These are phyloP conservation scores for Dicranocentrus wangi DNA, from an alignment of 2,888 invertebrate species.

Conservation along the genomic window DNA sequence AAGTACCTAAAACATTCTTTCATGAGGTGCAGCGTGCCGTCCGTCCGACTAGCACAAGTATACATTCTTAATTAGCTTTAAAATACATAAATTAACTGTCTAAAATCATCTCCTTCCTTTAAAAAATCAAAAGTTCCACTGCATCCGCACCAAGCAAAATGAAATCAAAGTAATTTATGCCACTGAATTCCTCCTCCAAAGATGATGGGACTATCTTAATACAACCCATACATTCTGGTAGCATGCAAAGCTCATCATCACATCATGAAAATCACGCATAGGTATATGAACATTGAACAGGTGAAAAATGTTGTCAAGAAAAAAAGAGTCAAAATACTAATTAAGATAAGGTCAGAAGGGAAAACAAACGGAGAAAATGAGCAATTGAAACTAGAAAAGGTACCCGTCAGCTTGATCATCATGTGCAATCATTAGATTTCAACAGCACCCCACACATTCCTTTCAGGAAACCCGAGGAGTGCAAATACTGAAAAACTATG, in stretches of 20 bases:
- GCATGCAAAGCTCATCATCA: conserved; percentile 15
- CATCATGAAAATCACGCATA: conserved; percentile 32
- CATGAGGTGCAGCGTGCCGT: not conserved
- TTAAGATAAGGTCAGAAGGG: conserved; percentile 48
- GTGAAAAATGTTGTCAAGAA: conserved; percentile 64
- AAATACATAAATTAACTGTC: not conserved
- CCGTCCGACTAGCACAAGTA: not conserved
- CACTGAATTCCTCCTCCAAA: not conserved
- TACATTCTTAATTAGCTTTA: not conserved
- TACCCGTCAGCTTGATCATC: conserved; percentile 9
- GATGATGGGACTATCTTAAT: not conserved
- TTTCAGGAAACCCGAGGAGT: not conserved
- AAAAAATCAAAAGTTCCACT: not conserved
- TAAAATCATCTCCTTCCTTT: not conserved
- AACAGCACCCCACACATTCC: not conserved
- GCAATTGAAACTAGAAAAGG: conserved; percentile 20
- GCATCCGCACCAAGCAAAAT: not conserved
- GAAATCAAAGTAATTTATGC: conserved; percentile 2
- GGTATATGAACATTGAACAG: no score
- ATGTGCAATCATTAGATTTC: conserved; percentile 2
- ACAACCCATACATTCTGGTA: not conserved
- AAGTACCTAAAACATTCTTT: conserved; percentile 34
- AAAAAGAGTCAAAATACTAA: conserved; percentile 58
- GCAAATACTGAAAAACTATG: no score
- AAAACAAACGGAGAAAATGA: conserved; percentile 27